Evolutionary conservation across 2,797 vertebrate species (phyloP), one percentile per base, ranked within the genome.

Genomic region (Alfaro cultratus): DNA sequence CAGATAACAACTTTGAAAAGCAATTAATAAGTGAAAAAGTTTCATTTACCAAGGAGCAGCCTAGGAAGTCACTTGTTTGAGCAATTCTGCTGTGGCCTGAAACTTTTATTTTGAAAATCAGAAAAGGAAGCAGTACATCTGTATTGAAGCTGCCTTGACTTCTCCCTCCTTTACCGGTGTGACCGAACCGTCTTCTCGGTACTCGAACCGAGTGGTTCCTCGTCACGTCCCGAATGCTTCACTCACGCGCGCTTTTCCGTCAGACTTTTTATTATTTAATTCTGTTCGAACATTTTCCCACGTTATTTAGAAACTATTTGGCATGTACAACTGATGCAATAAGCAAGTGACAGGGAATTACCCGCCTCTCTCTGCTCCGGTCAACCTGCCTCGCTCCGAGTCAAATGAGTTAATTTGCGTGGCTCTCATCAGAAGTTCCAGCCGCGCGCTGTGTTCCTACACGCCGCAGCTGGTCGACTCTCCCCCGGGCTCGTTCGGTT

Each of bases 101-200:
- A 9, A 3, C 11, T 0, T 62, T 15, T 85, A 85, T 83, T 84
- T 0, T 81, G 85, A 77, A 85, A 72, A 53, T n/a, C 34, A 0
- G 0, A 0, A 60, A 23, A 62, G 46, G 79, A 87, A 86, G 3
- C 15, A 0, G 11, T 1, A 8, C 18, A 1, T 13, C 0, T 46
- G 39, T 34, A 39, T 2, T 55, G 2, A 3, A 0, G 9, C 4
- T 0, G 18, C 3, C 0, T 46, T 78, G 10, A 53, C 64, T 10
- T n/a, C 29, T 18, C 15, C 31, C 55, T 1, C 6, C 15, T 1
- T 1, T 41, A 16, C 73, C 36, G 71, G 36, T n/a, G 43, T 49
- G 55, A 9, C 16, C 16, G 0, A 0, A 13, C 31, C 7, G 29
- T 15, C 29, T 31, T 0, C 62, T 21, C 12, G 16, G 11, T 4